Evolutionary conservation across 23 tunicate species (phyloP).

Genomic region (Corella eumyota): DNA sequence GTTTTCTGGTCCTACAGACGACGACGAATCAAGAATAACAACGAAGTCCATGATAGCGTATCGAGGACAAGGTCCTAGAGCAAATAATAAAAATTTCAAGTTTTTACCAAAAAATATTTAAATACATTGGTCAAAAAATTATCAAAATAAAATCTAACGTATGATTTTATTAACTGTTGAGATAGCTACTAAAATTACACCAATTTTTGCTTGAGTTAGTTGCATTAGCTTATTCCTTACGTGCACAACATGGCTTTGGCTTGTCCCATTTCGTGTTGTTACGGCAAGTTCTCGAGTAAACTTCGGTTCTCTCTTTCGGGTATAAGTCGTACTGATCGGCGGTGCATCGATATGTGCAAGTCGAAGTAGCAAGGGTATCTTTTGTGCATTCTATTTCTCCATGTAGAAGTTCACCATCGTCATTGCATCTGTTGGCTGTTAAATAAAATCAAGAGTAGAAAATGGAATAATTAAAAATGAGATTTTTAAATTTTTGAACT

Average conservation of each 20-base stretch:
- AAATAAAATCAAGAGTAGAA: too few species aligned
- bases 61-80: constrained; percentile 42
- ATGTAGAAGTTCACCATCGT: constrained; percentile 28
- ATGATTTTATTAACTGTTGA: too few species aligned
- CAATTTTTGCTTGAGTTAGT: background rate
- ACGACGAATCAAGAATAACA: constrained; percentile 60
- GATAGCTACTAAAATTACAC: too few species aligned
- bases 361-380: constrained; percentile 16
- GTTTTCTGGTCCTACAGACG: constrained; percentile 48
- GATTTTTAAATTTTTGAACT: too few species aligned
- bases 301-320: constrained; percentile 12
- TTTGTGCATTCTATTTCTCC: constrained; percentile 43
- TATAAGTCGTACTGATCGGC: constrained; percentile 19
- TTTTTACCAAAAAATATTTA: too few species aligned
- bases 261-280: constrained; percentile 26
- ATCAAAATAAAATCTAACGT: too few species aligned
- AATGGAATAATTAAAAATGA: too few species aligned
- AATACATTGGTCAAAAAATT: too few species aligned
- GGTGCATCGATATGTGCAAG: constrained; percentile 39
- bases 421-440: constrained; percentile 16
- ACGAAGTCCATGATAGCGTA: constrained; percentile 65
- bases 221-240: constrained; percentile 11
- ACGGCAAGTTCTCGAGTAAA: constrained; percentile 12
- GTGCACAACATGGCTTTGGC: constrained; percentile 56
- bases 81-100: too few species aligned